These are phyloP conservation scores for Taxidea taxus DNA, from an alignment of 2,113 vertebrate genomes.

Conservation along the genomic window DNA sequence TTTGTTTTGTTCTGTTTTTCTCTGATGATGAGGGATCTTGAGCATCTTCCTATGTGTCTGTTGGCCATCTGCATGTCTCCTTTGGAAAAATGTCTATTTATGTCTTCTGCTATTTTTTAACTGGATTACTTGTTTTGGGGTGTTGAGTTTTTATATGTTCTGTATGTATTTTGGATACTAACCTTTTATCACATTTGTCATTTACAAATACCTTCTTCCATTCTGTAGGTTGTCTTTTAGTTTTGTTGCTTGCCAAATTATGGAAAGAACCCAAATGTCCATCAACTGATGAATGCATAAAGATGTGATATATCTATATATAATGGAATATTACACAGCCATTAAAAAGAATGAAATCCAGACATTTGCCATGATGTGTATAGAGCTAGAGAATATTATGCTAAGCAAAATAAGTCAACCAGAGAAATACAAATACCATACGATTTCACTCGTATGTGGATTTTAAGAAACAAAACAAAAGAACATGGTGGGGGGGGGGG, in stretches of 20 bases:
- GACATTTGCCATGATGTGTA: not conserved
- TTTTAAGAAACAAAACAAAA: not conserved
- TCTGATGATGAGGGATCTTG: not conserved
- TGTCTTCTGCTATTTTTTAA: not conserved
- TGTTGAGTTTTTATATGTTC: not conserved
- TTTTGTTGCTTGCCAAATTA: not conserved
- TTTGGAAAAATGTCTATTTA: not conserved
- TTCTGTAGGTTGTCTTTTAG: not conserved
- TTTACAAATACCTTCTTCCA: not conserved
- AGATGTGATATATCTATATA: not conserved
- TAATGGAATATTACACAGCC: not conserved
- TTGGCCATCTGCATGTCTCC: not conserved
- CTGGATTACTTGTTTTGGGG: not conserved
- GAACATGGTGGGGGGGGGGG: not conserved
- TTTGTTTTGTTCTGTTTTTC: not conserved
- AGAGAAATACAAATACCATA: not conserved
- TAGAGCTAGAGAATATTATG: not conserved
- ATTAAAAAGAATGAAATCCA: not conserved
- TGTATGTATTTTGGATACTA: not conserved
- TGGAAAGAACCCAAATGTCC: not conserved
- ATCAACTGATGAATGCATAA: not conserved
- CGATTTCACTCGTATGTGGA: not conserved
- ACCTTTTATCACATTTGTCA: not conserved
- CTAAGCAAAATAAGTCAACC: not conserved
- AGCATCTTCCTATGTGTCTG: not conserved